Evolutionary conservation across 30 jellyfish, hydroid and myxozoan genomes (phyloP).

Genomic region (Chrysaora quinquecirrha): DNA sequence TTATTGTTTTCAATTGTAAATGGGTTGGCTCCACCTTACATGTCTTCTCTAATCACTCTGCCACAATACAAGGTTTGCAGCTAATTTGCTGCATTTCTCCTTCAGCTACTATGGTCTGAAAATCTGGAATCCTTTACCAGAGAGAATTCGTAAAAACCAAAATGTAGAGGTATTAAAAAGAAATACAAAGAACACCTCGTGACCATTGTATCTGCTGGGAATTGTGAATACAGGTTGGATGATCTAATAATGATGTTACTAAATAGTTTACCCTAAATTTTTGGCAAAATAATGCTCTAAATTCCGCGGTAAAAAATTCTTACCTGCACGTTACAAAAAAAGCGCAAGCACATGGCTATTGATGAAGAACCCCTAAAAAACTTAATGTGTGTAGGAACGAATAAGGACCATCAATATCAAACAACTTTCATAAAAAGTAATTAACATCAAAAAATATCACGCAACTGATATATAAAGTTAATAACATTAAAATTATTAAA

Average conservation of each 20-base stretch:
- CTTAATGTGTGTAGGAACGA: no score
- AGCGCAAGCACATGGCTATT: no score
- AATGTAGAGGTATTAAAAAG: background rate
- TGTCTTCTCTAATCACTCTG: conserved; percentile 39
- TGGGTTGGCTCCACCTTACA: conserved; percentile 51
- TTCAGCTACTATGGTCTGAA: conserved; percentile 20
- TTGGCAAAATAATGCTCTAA: no score
- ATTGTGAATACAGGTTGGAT: conserved; percentile 3
- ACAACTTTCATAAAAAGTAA: no score
- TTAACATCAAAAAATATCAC: no score
- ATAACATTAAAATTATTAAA: no score
- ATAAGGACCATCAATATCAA: no score
- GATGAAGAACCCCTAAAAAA: no score
- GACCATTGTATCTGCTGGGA: conserved; percentile 8
- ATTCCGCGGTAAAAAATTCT: no score
- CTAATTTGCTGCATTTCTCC: conserved; percentile 7
- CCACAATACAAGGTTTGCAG: conserved; percentile 17
- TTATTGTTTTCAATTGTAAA: conserved; percentile 32
- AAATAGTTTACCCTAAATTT: no score
- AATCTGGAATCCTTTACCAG: conserved; percentile 12
- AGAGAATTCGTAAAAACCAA: background rate
- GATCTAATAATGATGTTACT: background rate
- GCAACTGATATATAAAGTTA: no score
- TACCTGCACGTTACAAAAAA: no score
- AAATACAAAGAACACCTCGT: conserved; percentile 5